Base-by-base conservation (phyloP, 2,888 invertebrate genomes). In the Andricus curvator region DNA sequence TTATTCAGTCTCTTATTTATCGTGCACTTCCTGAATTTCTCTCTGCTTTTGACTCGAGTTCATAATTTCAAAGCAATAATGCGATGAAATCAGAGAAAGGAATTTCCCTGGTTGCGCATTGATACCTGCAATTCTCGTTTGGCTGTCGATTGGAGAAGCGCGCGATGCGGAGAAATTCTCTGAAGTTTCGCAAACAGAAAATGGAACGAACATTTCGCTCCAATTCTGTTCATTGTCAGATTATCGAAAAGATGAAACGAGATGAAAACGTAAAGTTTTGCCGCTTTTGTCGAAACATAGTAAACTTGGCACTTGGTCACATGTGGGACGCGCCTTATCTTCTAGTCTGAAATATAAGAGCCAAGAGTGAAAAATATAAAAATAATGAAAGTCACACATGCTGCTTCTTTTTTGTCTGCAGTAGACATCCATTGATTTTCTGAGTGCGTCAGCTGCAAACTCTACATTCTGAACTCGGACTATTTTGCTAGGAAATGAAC, bases 291-390 rank as follows among this genome's bases (percentile, higher is more conserved):
- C 13, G 51, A 56, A 74, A 74, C 48, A 74, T 33, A 56, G 74
- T 56, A 74, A 74, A 74, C 33, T 56, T 74, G 74, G 74, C 74
- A 74, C 74, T 74, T 74, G 51, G 74, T 74, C 56, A 74, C 74
- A 74, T 56, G 74, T 74, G 56, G n/a, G 56, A 33, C 56, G 33
- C n/a, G 70, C 56, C 51, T 56, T 56, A 74, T 74, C n/a, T n/a
- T 56, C 33, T 22, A 29, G 25, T 11, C 56, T 74, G 51, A 74
- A 74, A 74, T 74, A 74, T 74, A 51, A 56, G 33, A 74, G 33
- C 33, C 37, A 56, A 56, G 33, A 56, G 37, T 74, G 74, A 74
- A 74, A 74, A 74, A 74, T 74, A 56, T n/a, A 22, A 22, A 60
- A 60, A 60, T 60, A 60, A 60, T 60, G 56, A 60, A 56, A 74